Evolutionary conservation across 2,797 vertebrate species (phyloP).

Genomic region (Potorous gilbertii): DNA sequence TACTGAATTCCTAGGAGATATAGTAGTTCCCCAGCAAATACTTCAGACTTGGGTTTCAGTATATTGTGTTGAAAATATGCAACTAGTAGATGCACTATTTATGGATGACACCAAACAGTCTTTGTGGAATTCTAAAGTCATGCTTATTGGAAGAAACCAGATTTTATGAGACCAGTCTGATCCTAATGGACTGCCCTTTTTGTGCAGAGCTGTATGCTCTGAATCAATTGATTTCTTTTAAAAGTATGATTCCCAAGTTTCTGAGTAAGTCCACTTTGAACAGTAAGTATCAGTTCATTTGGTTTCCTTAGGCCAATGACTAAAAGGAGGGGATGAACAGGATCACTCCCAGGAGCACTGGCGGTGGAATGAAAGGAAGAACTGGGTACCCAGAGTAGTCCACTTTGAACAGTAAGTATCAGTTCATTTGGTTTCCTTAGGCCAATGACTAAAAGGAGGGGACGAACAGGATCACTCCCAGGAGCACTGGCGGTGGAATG

Average conservation of each 20-base stretch:
- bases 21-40: not conserved
- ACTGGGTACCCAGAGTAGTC: not conserved
- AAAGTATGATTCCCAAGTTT: not conserved
- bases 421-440: not conserved
- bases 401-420: not conserved
- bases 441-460: not conserved
- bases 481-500: not conserved
- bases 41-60: not conserved
- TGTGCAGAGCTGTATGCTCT: not conserved
- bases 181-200: not conserved
- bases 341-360: not conserved
- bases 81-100: not conserved
- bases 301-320: not conserved
- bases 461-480: not conserved
- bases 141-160: not conserved
- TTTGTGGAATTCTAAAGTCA: not conserved
- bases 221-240: not conserved
- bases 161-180: not conserved
- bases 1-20: not conserved
- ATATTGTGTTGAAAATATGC: not conserved
- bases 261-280: not conserved
- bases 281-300: not conserved
- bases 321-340: not conserved
- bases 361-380: not conserved
- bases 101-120: not conserved